A percentile compares a stretch with the other conserved stretches of the same genome.
Conservation (phyloP, 2,113 vertebrate species). For the Physeter macrocephalus region DNA sequence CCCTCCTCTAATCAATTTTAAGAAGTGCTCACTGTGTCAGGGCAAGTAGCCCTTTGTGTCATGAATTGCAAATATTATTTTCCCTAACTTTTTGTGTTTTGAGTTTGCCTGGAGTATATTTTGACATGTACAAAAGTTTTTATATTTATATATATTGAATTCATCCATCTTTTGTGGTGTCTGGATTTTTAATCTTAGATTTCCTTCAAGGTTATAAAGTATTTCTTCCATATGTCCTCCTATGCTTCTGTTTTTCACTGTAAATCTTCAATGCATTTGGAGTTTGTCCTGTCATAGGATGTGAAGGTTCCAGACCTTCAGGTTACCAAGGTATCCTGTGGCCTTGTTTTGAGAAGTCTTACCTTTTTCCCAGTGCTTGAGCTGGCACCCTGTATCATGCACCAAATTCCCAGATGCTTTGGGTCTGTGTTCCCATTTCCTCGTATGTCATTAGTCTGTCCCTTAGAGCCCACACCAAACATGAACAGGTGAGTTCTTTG, state of each 20-base stretch:
- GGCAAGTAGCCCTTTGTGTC: neutral
- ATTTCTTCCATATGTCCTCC: neutral
- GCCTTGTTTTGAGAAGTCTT: neutral
- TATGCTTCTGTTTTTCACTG: neutral
- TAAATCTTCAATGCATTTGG: neutral
- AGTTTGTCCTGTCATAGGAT: neutral
- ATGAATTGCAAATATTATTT: neutral
- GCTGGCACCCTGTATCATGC: neutral
- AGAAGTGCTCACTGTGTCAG: too few relatives aligned
- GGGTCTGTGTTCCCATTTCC: neutral
- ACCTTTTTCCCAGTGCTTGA: neutral
- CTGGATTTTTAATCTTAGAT: neutral
- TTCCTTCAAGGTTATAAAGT: neutral
- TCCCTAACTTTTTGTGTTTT: neutral
- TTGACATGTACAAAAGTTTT: neutral
- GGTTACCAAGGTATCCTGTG: neutral
- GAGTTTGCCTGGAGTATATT: neutral
- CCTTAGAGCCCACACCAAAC: neutral
- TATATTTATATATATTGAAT: neutral
- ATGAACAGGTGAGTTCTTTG: neutral
- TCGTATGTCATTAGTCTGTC: neutral
- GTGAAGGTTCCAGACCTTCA: neutral
- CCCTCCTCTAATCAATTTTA: neutral
- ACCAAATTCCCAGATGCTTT: neutral
- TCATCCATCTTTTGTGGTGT: neutral